These are phyloP conservation scores for Saccostrea glomerata DNA, from an alignment of 1,140 invertebrate genomes.

Conservation along the genomic window DNA sequence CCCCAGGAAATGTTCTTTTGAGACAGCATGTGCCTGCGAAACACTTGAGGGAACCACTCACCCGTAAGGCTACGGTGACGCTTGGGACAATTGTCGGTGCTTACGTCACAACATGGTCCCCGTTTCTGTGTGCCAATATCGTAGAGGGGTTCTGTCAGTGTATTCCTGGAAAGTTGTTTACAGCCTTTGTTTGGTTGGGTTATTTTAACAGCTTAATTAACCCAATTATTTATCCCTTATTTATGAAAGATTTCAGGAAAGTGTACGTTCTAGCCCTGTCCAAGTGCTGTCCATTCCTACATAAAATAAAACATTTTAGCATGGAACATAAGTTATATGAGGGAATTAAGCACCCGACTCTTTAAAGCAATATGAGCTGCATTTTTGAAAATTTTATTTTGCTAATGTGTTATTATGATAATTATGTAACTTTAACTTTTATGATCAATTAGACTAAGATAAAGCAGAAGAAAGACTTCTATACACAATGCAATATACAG, in stretches of 20 bases:
- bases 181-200: slow-evolving; percentile 88
- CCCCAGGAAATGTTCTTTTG: slow-evolving; percentile 68
- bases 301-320: background rate
- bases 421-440: no score
- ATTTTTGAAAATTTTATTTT: no score
- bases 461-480: no score
- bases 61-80: slow-evolving; percentile 73
- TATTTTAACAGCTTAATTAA: slow-evolving; percentile 98
- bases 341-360: background rate
- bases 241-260: slow-evolving; percentile 96
- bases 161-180: slow-evolving; percentile 67
- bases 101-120: slow-evolving; percentile 97
- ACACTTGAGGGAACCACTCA: slow-evolving; percentile 71
- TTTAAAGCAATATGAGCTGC: background rate
- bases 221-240: slow-evolving; percentile 98
- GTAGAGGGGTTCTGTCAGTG: slow-evolving; percentile 92
- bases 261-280: slow-evolving; percentile 84
- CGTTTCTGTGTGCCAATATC: slow-evolving; percentile 98
- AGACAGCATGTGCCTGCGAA: slow-evolving; percentile 70
- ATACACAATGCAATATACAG: no score
- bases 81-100: slow-evolving; percentile 82
- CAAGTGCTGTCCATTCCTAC: slow-evolving; percentile 65
- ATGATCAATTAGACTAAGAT: no score
- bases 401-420: no score
- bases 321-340: slow-evolving; percentile 11